These are phyloP conservation scores for Mesocentrotus franciscanus DNA, from an alignment of 53 echinoderm and acorn worm species.

Conservation along the genomic window DNA sequence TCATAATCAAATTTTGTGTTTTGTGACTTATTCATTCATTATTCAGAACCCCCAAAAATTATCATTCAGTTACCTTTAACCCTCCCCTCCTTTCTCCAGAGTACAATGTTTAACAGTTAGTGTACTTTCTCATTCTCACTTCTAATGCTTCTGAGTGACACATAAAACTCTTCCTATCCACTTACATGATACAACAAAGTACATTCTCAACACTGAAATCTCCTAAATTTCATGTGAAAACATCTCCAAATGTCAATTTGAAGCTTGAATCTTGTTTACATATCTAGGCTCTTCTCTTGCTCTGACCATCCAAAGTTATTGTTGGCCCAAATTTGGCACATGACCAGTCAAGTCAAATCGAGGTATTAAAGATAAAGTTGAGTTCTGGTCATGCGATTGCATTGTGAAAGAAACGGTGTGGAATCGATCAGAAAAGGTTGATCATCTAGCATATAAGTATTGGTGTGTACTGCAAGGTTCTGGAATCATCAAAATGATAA, in stretches of 20 bases:
- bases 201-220: constrained; percentile 9
- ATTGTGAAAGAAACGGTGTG: too few species aligned
- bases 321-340: not conserved
- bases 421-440: too few species aligned
- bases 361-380: too few species aligned
- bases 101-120: not conserved
- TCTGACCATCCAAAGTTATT: not conserved
- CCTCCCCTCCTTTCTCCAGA: not conserved
- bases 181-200: not conserved
- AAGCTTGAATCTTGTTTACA: not conserved
- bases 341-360: not conserved
- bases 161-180: not conserved
- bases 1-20: not conserved
- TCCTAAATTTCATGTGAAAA: not conserved
- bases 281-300: not conserved
- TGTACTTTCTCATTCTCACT: constrained; percentile 3
- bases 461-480: too few species aligned
- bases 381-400: too few species aligned
- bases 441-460: too few species aligned
- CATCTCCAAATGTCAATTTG: not conserved
- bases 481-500: too few species aligned
- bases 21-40: not conserved
- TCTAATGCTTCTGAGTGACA: not conserved
- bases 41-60: not conserved
- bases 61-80: not conserved